phyloP scores from a whole-genome alignment of 2,113 vertebrate genomes.

The Clarias gariepinus region DNA sequence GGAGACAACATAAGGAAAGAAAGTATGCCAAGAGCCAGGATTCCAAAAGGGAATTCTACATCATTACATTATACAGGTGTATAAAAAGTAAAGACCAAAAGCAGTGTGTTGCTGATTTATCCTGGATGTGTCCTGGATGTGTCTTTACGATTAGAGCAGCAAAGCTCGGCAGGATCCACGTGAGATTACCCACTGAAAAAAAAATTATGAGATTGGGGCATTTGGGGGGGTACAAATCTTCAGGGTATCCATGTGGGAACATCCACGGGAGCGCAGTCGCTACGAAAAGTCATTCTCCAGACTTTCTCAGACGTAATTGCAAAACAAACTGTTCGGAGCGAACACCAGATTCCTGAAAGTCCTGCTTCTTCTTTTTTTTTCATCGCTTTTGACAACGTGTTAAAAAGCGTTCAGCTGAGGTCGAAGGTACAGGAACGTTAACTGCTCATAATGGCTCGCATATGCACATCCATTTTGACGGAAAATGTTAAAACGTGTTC shows the following conservation, averaged over 20 bases:
- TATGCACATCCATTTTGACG: slow-evolving; percentile 62
- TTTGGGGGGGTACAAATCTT: neutral
- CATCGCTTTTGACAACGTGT: slow-evolving; percentile 68
- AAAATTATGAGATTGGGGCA: neutral
- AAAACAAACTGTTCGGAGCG: slow-evolving; percentile 55
- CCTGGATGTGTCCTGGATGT: neutral
- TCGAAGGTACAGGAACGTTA: slow-evolving; percentile 73
- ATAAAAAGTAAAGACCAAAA: neutral
- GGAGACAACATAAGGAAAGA: neutral
- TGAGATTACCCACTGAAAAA: neutral
- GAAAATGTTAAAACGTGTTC: slow-evolving; percentile 56
- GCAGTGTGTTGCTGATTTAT: neutral
- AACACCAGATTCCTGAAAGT: slow-evolving; percentile 49
- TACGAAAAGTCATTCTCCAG: neutral
- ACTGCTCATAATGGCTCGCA: slow-evolving; percentile 74
- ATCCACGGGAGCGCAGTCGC: neutral
- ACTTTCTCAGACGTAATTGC: slow-evolving; percentile 51
- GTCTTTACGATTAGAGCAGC: neutral
- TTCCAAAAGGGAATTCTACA: neutral
- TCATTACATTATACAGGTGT: neutral
- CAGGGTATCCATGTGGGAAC: neutral
- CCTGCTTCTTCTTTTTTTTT: slow-evolving; percentile 65
- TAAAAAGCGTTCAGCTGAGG: slow-evolving; percentile 68
- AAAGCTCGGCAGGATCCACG: neutral
- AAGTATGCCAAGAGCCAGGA: neutral